Evolutionary conservation across 2,888 invertebrate genomes (phyloP), one percentile per base, ranked within the genome.

Genomic region (Stenchaetothrips biformis): DNA sequence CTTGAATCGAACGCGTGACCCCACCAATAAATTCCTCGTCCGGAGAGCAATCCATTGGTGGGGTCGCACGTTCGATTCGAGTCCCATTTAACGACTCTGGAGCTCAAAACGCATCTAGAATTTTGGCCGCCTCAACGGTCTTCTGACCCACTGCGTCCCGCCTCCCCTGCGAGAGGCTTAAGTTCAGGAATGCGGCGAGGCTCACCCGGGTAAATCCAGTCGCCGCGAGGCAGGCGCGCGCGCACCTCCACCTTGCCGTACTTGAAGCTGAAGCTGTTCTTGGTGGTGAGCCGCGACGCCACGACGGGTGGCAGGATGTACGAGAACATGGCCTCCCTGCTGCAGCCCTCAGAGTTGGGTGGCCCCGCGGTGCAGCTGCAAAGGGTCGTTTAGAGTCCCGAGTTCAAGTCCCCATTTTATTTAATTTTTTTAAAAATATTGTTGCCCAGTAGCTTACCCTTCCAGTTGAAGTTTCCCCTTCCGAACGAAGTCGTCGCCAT

Each of bases 141-240:
- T 37, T 37, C 37, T 37, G 37, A 4, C 37, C 37, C 37, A 37
- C 37, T 37, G 37, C 4, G 37, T 37, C 2, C 37, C 37, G 37
- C 37, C 37, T n/a, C n/a, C n/a, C n/a, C n/a, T n/a, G n/a, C 37
- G 1, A 37, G 37, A 37, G 37, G n/a, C n/a, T n/a, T n/a, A n/a
- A n/a, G n/a, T n/a, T n/a, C n/a, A n/a, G n/a, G n/a, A n/a, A 37
- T 37, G 1, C 37, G 37, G 1, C 37, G 37, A 37, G 37, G 18
- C 81, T 88, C 87, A 94, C 94, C 89, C 79, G 95, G 94, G 84
- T 92, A 89, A 25, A 94, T 87, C 95, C 94, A 94, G 85, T 94
- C 92, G 0, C 94, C 94, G 82, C 89, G 88, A 0, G 94, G 94
- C 37, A 95, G 84, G 85, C 92, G 92, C 0, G 94, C 94, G 37